Percentiles rank a stretch among this genome's conserved stretches.
These are phyloP conservation scores for Leptinotarsa rubiginosa DNA, from an alignment of 2,888 invertebrate species.

Conservation along the genomic window DNA sequence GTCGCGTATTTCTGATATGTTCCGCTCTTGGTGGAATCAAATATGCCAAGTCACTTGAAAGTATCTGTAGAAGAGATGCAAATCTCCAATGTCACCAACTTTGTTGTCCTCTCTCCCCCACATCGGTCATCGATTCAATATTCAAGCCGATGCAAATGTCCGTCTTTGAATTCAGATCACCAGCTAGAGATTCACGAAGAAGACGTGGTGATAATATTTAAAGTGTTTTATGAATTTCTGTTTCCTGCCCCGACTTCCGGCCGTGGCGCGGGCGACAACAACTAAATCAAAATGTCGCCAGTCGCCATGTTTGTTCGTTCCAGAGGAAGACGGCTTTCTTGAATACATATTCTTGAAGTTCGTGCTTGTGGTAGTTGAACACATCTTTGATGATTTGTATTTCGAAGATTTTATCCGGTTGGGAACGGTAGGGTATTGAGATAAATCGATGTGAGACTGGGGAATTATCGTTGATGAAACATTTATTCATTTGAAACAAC, in stretches of 20 bases:
- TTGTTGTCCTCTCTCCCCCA: not conserved
- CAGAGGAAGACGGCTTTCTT: constrained; percentile 12
- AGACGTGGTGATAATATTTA: constrained; percentile 49
- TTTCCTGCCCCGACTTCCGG: constrained; percentile 51
- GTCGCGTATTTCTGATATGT: too few relatives aligned
- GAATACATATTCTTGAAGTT: constrained; percentile 3
- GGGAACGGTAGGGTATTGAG: too few relatives aligned
- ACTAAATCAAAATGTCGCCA: constrained; percentile 44
- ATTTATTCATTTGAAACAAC: too few relatives aligned
- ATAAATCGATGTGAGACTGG: too few relatives aligned
- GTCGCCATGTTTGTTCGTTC: constrained; percentile 29
- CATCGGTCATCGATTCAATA: constrained; percentile 24
- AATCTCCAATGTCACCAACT: too few relatives aligned
- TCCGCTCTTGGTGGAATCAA: too few relatives aligned
- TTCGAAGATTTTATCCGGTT: not conserved
- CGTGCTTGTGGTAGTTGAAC: constrained; percentile 12
- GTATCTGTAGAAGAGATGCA: too few relatives aligned
- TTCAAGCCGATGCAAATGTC: constrained; percentile 36
- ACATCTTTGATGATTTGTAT: not conserved
- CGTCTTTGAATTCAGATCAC: constrained; percentile 46
- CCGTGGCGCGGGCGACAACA: constrained; percentile 40
- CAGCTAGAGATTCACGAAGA: constrained; percentile 40
- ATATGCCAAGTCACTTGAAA: too few relatives aligned
- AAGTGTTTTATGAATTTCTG: constrained; percentile 46
- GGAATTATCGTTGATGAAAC: too few relatives aligned